phyloP scores from a whole-genome alignment of 2,888 invertebrate species.

The Priocnemis perturbator region DNA sequence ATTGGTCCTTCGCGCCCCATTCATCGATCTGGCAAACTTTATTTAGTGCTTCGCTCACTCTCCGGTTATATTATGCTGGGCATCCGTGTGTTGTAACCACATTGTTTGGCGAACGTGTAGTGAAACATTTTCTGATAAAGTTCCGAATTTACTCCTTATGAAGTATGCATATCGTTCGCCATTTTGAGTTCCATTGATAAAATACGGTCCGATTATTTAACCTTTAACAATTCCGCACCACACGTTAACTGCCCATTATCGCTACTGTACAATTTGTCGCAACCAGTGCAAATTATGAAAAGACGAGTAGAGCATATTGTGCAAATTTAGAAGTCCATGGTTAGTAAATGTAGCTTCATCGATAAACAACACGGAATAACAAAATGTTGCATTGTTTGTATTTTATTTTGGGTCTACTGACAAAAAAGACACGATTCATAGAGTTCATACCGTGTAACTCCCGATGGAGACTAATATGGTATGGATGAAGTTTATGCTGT shows the following conservation, averaged over 20 bases:
- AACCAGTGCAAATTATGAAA: neutral
- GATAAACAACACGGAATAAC: too few relatives aligned
- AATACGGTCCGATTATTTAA: constrained; percentile 12
- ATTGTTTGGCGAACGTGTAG: too few relatives aligned
- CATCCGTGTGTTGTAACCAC: constrained; percentile 13
- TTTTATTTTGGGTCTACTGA: too few relatives aligned
- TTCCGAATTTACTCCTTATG: too few relatives aligned
- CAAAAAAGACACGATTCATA: neutral
- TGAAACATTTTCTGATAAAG: constrained; percentile 6
- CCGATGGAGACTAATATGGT: constrained; percentile 4
- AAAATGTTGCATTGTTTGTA: too few relatives aligned
- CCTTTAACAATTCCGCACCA: constrained; percentile 15
- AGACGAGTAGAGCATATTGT: constrained; percentile 8
- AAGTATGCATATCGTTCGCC: too few relatives aligned
- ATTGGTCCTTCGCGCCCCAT: too few relatives aligned
- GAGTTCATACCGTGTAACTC: neutral
- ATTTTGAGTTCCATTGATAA: constrained; percentile 14
- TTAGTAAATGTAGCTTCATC: too few relatives aligned
- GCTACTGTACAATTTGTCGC: constrained; percentile 7
- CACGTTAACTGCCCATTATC: constrained; percentile 12
- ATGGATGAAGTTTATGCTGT: constrained; percentile 11
- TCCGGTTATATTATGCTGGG: constrained; percentile 11
- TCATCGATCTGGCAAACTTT: constrained; percentile 8
- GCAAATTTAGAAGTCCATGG: constrained; percentile 10
- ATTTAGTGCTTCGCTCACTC: constrained; percentile 9